Base-by-base conservation (phyloP, 2,113 vertebrate species). In the Sander vitreus region DNA sequence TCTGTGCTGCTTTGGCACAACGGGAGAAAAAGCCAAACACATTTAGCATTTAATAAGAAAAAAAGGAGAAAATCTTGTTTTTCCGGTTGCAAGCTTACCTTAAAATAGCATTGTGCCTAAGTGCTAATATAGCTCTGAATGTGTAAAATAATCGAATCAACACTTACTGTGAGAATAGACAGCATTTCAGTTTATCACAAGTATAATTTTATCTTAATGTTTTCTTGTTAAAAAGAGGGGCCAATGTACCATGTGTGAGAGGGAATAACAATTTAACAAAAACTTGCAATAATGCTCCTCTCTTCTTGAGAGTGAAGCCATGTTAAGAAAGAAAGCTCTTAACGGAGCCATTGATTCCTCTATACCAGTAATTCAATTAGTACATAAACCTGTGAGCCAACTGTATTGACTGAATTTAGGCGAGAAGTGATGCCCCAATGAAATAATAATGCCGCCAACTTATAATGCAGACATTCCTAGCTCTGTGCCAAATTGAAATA, bases 321-420 rank as follows among this genome's bases (percentile, higher is more conserved):
- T 39, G 23, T 45, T 25, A 64, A 65, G 13, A 59, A 63, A 19
- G 45, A n/a, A 75, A 70, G 10, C n/a, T 55, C 62, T 74, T 70
- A 60, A 70, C 58, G 1, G 23, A 78, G 62, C 18, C 21, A 68
- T 33, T 19, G 50, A 81, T 69, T 19, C 50, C 5, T 60, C 43
- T 65, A 48, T 23, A 74, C 2, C 6, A 48, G 27, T 82, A 86
- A 85, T 88, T 85, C 0, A 89, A 86, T 91, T 76, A 63, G 21
- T 50, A 54, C 60, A 67, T 60, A 76, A 72, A 39, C 30, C 65
- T 1, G 4, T 47, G 45, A 85, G 81, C 36, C 70, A 83, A 64
- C 39, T 43, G 70, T 21, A 71, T 58, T 11, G 30, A 48, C 57
- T 81, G 73, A 71, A 71, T 80, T 60, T 78, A 62, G 72, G 25